phyloP scores from a whole-genome alignment of 1,140 invertebrate species.

The Branchinecta lindahli region DNA sequence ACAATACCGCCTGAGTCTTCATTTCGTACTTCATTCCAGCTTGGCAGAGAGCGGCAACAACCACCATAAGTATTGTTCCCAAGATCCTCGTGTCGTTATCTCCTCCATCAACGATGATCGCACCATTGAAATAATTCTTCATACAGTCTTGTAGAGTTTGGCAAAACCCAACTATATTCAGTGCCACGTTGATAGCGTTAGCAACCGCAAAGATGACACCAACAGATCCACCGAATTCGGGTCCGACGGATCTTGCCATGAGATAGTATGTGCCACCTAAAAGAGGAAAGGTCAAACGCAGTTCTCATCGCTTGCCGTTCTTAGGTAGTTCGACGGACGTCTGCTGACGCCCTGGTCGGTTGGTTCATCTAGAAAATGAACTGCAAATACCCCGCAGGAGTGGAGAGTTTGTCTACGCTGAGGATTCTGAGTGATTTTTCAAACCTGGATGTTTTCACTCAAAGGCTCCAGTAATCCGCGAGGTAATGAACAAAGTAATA shows the following conservation, averaged over 20 bases:
- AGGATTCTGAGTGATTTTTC: too few species aligned
- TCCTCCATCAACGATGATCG: slow-evolving; percentile 28
- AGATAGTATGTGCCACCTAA: slow-evolving; percentile 45
- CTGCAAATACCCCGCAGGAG: too few species aligned
- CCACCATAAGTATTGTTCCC: slow-evolving; percentile 23
- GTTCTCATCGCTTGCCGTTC: slow-evolving; percentile 32
- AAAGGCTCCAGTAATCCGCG: too few species aligned
- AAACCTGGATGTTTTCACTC: too few species aligned
- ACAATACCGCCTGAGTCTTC: slow-evolving; percentile 23
- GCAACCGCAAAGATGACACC: slow-evolving; percentile 47
- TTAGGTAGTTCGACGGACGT: too few species aligned
- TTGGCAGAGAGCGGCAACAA: slow-evolving; percentile 7
- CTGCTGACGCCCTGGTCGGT: too few species aligned
- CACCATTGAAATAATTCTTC: slow-evolving; percentile 21
- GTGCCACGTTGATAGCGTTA: slow-evolving; percentile 45
- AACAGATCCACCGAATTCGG: slow-evolving; percentile 48
- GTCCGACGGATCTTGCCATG: slow-evolving; percentile 45
- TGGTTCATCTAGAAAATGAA: too few species aligned
- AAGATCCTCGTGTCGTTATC: slow-evolving; percentile 34
- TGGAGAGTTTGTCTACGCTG: too few species aligned
- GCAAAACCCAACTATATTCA: slow-evolving; percentile 48
- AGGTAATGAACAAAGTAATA: too few species aligned
- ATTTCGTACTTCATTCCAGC: slow-evolving; percentile 16
- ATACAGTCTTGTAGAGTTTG: slow-evolving; percentile 40
- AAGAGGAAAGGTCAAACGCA: slow-evolving; percentile 28